Evolutionary conservation across 2,113 vertebrate species (phyloP), one percentile per base, ranked within the genome.

Genomic region (Nothocercus julius): DNA sequence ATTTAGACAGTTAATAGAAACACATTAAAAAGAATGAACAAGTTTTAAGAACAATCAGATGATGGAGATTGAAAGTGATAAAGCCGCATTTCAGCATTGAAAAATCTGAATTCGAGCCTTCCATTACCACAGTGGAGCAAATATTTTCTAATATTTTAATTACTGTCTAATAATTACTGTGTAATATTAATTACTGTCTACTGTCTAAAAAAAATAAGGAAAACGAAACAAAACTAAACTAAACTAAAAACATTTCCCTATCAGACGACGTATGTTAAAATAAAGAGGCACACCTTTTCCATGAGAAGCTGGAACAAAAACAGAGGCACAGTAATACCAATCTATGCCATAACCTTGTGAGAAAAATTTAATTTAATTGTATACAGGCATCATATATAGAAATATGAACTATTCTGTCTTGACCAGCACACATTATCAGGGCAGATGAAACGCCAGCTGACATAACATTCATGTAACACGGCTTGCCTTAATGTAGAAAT

Each of bases 201-300:
- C 69, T 22, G 32, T 14, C 77, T 85, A 68, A 13, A 25, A 78
- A 63, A 54, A 75, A 30, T 18, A 40, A 40, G 9, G 56, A 78
- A 83, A 69, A 5, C 49, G 24, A 0, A 58, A 58, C 28, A 0
- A 56, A 56, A 28, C 51, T 53, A 27, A 54, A 30, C 54, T 30
- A 56, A 56, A 28, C 0, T 0, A 0, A 68, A 66, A 0, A 2
- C 28, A n/a, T 28, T 63, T 12, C 72, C 24, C 56, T 28, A 63
- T 18, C 58, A 34, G 56, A 64, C 1, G 42, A 47, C 63, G 10
- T 44, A 32, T 47, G 36, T 7, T 28, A 34, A 64, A 89, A 84
- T 58, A 51, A 69, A 90, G 90, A 72, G 19, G 5, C 11, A 68
- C 6, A 34, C 4, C 21, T 49, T 49, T 49, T 49, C 49, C 47